phyloP scores from a whole-genome alignment of 2,113 vertebrate genomes.

The Burhinus bistriatus region DNA sequence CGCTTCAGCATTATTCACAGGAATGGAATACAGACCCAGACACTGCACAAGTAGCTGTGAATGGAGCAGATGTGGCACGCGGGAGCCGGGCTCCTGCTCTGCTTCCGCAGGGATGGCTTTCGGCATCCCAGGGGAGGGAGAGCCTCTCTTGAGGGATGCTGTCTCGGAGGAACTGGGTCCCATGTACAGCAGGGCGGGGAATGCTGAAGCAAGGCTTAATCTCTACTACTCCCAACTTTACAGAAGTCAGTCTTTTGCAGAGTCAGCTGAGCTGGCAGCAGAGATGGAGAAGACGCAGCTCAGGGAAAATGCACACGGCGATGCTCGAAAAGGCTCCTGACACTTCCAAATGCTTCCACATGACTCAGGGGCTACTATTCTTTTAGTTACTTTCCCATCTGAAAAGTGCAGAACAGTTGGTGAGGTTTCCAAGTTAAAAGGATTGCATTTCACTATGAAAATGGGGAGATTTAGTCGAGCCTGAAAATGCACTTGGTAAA shows the following conservation, averaged over 20 bases:
- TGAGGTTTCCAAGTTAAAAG: not conserved
- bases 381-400: not conserved
- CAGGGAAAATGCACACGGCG: not conserved
- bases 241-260: not conserved
- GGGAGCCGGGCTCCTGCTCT: not conserved
- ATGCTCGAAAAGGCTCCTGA: not conserved
- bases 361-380: not conserved
- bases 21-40: not conserved
- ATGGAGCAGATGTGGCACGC: not conserved
- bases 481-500: not conserved
- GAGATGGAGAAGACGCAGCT: not conserved
- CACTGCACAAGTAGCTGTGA: not conserved
- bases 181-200: not conserved
- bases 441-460: not conserved
- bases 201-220: not conserved
- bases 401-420: not conserved
- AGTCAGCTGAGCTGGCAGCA: not conserved
- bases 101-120: not conserved
- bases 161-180: not conserved
- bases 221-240: not conserved
- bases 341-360: rapidly evolving
- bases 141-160: not conserved
- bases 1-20: not conserved
- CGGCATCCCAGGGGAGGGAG: rapidly evolving
- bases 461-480: not conserved